phyloP scores from a whole-genome alignment of 2,888 invertebrate species.

The Helleia helle region DNA sequence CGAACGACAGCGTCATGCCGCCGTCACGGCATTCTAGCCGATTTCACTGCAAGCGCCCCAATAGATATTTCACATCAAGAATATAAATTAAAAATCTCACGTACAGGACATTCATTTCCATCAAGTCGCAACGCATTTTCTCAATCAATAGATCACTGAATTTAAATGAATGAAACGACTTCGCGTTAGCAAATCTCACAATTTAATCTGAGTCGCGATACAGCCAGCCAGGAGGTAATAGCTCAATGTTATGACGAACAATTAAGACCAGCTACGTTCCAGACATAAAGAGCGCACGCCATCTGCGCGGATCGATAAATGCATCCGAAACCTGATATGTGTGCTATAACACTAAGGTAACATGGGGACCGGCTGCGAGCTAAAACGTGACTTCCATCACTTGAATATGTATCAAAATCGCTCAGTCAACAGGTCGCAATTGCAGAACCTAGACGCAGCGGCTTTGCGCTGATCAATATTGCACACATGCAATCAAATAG shows the following conservation, averaged over 20 bases:
- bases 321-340: conserved; percentile 15
- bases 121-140: not conserved
- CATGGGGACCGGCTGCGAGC: not conserved
- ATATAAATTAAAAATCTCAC: not conserved
- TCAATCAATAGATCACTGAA: too few relatives aligned
- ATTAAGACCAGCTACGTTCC: conserved; percentile 8
- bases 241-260: not conserved
- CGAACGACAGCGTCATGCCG: too few relatives aligned
- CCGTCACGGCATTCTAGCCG: too few relatives aligned
- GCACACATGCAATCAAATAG: conserved; percentile 12
- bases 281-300: conserved; percentile 17
- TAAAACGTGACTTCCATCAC: conserved; percentile 7
- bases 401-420: conserved; percentile 1
- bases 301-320: conserved; percentile 22
- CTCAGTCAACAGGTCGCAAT: not conserved
- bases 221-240: too few relatives aligned
- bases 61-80: too few relatives aligned
- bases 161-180: too few relatives aligned
- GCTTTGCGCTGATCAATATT: conserved; percentile 20
- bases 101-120: conserved; percentile 4
- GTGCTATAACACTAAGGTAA: conserved; percentile 3
- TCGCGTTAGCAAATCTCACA: too few relatives aligned
- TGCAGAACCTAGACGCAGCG: conserved; percentile 14
- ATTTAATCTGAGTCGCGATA: too few relatives aligned
- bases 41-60: too few relatives aligned